Base-by-base conservation (phyloP, 2,888 invertebrate genomes). In the Scelioninae gen. 1 region DNA sequence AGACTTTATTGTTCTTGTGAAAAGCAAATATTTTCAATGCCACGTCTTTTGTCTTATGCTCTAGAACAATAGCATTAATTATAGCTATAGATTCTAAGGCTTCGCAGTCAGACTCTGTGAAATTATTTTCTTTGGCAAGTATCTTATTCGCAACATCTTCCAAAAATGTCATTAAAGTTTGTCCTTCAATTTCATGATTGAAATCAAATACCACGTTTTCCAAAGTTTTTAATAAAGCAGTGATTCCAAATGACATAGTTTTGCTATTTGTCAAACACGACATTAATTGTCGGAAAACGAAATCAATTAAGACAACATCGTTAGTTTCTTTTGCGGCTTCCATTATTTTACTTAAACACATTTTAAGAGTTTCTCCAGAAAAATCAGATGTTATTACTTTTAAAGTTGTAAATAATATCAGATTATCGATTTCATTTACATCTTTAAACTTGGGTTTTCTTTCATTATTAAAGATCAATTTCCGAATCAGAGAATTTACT, bases 61-160 rank as follows among this genome's bases (percentile, higher is more conserved):
- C 91, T 32, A 91, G 79, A 23, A 91, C 83, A 1, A 90, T 62
- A 62, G 91, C 90, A 88, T 92, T 92, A 2, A 90, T 84, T 66
- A 84, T 76, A 5, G 88, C 83, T 45, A 92, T 85, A 34, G 80
- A 82, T 34, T 74, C 60, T 0, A 92, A 68, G 66, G 89, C 71
- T 1, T 87, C 74, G 49, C 88, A 91, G 63, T 89, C 88, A 8
- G 53, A 38, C 0, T 15, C 16, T 10, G 55, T 83, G 10, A 88
- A 74, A 31, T 51, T 15, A 31, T 51, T 15, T 47, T 89, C 63
- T 0, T 72, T 66, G 2, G 40, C 68, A 45, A 90, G 63, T 47
- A 89, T 85, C 49, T 87, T 85, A 55, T 87, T 79, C 29, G 91
- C 80, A 53, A 88, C 56, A 34, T 79, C 82, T 60, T 87, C 85